Evolutionary conservation across 2,888 invertebrate species (phyloP).

Genomic region (Aplocera efformata): DNA sequence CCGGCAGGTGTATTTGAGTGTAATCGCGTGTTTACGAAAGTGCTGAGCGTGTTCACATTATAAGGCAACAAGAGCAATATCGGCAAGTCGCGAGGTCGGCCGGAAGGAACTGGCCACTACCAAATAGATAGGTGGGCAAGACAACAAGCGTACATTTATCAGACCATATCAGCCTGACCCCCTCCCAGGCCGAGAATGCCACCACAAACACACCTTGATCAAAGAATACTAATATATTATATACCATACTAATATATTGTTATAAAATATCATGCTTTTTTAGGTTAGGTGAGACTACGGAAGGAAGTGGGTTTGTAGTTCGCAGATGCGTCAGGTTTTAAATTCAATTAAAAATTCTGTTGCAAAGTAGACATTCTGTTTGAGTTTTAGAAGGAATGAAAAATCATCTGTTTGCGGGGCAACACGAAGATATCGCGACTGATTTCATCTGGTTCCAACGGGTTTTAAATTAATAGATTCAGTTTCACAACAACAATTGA

Average conservation of each 20-base stretch:
- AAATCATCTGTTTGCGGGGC: too few relatives aligned
- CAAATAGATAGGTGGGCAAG: constrained; percentile 62
- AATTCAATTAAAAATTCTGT: too few relatives aligned
- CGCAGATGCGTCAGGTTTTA: too few relatives aligned
- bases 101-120: constrained; percentile 69
- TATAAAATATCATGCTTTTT: too few relatives aligned
- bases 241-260: too few relatives aligned
- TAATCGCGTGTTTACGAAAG: constrained; percentile 14
- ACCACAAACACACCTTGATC: constrained; percentile 26
- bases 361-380: too few relatives aligned
- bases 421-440: constrained; percentile 37
- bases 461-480: constrained; percentile 61
- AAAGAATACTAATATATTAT: too few relatives aligned
- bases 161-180: constrained; percentile 52
- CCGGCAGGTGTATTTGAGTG: constrained; percentile 1
- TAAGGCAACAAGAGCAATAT: constrained; percentile 43
- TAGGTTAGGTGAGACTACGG: too few relatives aligned
- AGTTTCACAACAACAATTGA: constrained; percentile 66
- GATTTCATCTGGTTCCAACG: constrained; percentile 53
- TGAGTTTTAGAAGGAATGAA: not conserved
- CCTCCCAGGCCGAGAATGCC: constrained; percentile 31
- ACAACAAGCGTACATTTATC: constrained; percentile 55
- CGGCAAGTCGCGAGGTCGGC: constrained; percentile 64
- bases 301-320: too few relatives aligned
- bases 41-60: constrained; percentile 12